Base-by-base conservation (phyloP, 2,797 vertebrate species). In the Fundulus diaphanus region DNA sequence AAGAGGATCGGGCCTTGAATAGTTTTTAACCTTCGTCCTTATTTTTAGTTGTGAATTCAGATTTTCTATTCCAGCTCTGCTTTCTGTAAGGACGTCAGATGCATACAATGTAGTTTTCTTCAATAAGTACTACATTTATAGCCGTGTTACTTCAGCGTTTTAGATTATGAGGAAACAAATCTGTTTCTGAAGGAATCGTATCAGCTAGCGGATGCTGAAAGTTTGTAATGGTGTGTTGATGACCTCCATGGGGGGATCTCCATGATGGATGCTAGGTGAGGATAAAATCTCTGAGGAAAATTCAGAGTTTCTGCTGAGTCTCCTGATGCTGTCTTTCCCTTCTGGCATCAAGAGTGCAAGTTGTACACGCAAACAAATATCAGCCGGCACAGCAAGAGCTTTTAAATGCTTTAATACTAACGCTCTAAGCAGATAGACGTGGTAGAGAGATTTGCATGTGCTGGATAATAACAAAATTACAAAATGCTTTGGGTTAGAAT, bases 241-340 rank as follows among this genome's bases (percentile, higher is more conserved):
- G 85, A 84, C 85, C 79, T 89, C 92, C 88, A 84, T 1, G 16
- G 79, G 31, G 85, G 73, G 35, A 40, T 78, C 20, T 68, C 84
- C 77, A 71, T 87, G 83, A 76, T 70, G 74, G 84, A 86, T 85
- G 84, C 80, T 89, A 81, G 86, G 89, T 90, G 81, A 80, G 86
- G 83, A 72, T 76, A 27, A 68, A 82, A n/a, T 54, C 89, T 85
- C 91, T 61, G 54, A 0, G 80, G 86, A 48, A 79, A 69, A 83
- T 72, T 73, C 72, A 77, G 56, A 82, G 72, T 74, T 89, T 85
- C 88, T 24, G 67, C 54, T 78, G 85, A 82, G 70, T 40, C 75
- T 89, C 77, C 72, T 87, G 81, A 73, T 86, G 85, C 81, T 82
- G 16, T 79, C 82, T 79, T 72, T 91, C 89, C 92, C 92, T 76